phyloP scores from a whole-genome alignment of 2,888 invertebrate genomes.

The Melieria omissa region DNA sequence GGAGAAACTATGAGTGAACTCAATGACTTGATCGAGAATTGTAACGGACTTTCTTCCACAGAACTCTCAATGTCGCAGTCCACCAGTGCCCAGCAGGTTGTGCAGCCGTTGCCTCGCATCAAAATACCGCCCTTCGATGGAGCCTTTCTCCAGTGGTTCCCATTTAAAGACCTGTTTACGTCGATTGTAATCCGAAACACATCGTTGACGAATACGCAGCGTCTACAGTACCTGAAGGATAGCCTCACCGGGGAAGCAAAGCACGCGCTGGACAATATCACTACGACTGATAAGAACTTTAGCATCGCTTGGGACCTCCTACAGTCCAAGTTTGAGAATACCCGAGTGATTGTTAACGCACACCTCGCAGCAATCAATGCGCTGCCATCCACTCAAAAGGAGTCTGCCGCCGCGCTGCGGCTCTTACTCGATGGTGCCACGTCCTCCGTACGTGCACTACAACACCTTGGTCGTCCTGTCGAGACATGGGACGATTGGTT shows the following conservation, averaged over 20 bases:
- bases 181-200: conserved; percentile 13
- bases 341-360: conserved; percentile 22
- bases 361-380: conserved; percentile 14
- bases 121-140: conserved; percentile 30
- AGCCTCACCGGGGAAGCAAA: conserved; percentile 6
- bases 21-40: too few species aligned
- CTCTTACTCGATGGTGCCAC: conserved; percentile 6
- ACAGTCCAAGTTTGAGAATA: conserved; percentile 28
- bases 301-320: conserved; percentile 17
- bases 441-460: conserved; percentile 13
- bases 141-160: conserved; percentile 15
- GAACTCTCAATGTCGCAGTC: background rate
- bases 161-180: conserved; percentile 22
- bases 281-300: conserved; percentile 30
- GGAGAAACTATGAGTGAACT: conserved; percentile 15
- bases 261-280: conserved; percentile 19
- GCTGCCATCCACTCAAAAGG: background rate
- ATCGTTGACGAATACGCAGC: conserved; percentile 2
- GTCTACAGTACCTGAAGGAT: conserved; percentile 21
- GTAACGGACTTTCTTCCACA: background rate
- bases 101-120: conserved; percentile 9
- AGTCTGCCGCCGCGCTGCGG: conserved; percentile 6
- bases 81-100: background rate
- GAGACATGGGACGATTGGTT: conserved; percentile 29
- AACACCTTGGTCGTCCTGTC: conserved; percentile 22